phyloP scores from a whole-genome alignment of 2,888 invertebrate species.

The Vesta saturnalis region DNA sequence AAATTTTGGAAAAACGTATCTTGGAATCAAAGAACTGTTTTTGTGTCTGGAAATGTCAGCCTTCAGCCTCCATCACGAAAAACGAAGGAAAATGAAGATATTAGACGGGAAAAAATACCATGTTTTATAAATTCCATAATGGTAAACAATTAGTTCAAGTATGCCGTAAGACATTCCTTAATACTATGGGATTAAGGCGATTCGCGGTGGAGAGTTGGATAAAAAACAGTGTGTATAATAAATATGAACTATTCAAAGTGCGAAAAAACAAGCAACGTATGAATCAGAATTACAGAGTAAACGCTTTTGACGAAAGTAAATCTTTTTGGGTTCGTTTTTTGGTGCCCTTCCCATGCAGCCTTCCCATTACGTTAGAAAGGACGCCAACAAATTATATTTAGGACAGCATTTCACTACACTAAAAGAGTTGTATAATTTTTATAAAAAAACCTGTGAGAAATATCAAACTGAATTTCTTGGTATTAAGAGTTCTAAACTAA shows the following conservation, averaged over 20 bases:
- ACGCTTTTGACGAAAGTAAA: too few species aligned
- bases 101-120: neutral
- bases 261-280: neutral
- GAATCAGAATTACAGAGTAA: neutral
- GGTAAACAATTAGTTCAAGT: neutral
- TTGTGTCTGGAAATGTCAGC: neutral
- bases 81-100: neutral
- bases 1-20: slow-evolving; percentile 8
- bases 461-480: neutral
- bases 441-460: neutral
- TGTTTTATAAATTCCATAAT: slow-evolving; percentile 11
- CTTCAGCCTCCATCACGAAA: neutral
- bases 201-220: slow-evolving; percentile 5
- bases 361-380: neutral
- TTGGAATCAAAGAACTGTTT: neutral
- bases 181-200: slow-evolving; percentile 14
- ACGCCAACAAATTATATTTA: neutral
- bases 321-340: too few species aligned
- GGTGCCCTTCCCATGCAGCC: too few species aligned
- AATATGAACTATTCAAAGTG: neutral
- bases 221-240: neutral
- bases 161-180: neutral
- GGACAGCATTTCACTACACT: neutral
- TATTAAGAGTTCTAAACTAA: neutral
- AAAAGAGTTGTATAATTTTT: neutral